These are phyloP conservation scores for Anseranas semipalmata DNA, from an alignment of 2,113 vertebrate genomes.

Conservation along the genomic window DNA sequence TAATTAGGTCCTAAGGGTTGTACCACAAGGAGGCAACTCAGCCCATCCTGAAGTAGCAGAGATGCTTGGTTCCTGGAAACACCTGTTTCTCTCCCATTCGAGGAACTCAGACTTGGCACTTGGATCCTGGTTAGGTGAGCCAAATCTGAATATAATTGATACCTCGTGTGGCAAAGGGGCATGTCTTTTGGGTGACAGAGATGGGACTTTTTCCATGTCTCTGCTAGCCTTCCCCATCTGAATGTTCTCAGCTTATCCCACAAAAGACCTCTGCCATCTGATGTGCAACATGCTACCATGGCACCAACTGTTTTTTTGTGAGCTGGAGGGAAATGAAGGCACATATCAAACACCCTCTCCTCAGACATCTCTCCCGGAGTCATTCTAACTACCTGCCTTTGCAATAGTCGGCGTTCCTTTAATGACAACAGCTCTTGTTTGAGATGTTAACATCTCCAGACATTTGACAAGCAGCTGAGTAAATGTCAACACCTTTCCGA, in stretches of 20 bases:
- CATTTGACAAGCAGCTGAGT: constrained; percentile 50
- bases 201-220: neutral
- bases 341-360: neutral
- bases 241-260: constrained; percentile 19
- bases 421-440: constrained; percentile 26
- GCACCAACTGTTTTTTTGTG: neutral
- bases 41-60: neutral
- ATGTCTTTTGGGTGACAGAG: neutral
- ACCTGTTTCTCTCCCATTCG: neutral
- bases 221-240: neutral
- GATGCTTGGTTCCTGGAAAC: neutral
- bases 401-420: neutral
- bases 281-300: neutral
- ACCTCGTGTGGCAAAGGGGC: neutral
- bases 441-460: constrained; percentile 53
- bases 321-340: neutral
- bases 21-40: accelerated
- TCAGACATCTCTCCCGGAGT: neutral
- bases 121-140: neutral
- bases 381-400: constrained; percentile 17
- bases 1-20: neutral
- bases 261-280: constrained; percentile 14
- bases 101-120: neutral
- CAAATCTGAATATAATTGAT: neutral
- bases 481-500: constrained; percentile 56